Evolutionary conservation across 92 coral and sea anemone species (phyloP).

Genomic region (Anthopleura xanthogrammica): DNA sequence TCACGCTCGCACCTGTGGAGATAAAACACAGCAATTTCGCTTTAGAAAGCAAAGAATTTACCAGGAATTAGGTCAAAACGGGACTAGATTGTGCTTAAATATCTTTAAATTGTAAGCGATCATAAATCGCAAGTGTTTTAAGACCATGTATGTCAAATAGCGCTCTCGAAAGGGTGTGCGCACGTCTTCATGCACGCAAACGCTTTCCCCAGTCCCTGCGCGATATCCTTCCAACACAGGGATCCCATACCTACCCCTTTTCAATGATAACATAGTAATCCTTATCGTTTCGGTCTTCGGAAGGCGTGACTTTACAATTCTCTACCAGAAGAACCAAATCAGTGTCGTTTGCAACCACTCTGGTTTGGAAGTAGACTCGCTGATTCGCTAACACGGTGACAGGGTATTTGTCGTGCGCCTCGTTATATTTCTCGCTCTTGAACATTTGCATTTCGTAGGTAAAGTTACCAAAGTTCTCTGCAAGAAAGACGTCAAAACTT

Average conservation of each 20-base stretch:
- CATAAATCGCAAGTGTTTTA: too few species aligned
- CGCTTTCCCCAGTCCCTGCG: too few species aligned
- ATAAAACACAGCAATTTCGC: too few species aligned
- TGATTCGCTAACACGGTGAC: slow-evolving; percentile 29
- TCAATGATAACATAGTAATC: slow-evolving; percentile 41
- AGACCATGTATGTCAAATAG: too few species aligned
- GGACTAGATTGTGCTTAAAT: too few species aligned
- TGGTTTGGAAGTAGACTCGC: slow-evolving; percentile 35
- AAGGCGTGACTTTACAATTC: slow-evolving; percentile 51
- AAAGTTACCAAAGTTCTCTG: slow-evolving; percentile 55
- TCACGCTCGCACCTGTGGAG: slow-evolving; percentile 59
- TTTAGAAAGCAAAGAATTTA: not conserved
- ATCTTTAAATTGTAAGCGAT: too few species aligned
- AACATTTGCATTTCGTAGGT: slow-evolving; percentile 53
- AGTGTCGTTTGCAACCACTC: slow-evolving; percentile 44
- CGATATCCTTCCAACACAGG: not conserved
- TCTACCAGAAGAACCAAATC: slow-evolving; percentile 48
- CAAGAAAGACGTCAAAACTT: not conserved
- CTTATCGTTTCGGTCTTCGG: slow-evolving; percentile 33
- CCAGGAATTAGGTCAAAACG: too few species aligned
- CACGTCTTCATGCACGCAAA: too few species aligned
- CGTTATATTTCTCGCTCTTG: slow-evolving; percentile 36
- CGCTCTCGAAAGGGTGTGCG: too few species aligned
- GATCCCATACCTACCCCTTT: slow-evolving; percentile 38
- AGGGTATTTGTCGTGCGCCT: slow-evolving; percentile 45